A percentile compares a stretch with the other conserved stretches of the same genome.
phyloP scores from a whole-genome alignment of 1,140 invertebrate species.

The Protaetia brevitarsis region DNA sequence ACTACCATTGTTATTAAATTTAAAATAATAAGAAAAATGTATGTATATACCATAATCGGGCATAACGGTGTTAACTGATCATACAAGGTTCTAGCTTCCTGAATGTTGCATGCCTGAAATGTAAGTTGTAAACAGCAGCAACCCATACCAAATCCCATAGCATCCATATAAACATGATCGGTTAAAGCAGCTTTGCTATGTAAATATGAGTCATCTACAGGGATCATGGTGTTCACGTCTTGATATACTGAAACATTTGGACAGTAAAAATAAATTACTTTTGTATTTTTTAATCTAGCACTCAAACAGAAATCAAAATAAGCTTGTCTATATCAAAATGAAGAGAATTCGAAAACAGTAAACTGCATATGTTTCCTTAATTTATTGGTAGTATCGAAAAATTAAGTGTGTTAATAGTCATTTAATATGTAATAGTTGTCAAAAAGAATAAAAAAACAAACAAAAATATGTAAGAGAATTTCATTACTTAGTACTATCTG shows the following conservation, averaged over 20 bases:
- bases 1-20: neutral
- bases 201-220: constrained; percentile 66
- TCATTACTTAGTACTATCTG: too few species aligned
- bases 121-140: constrained; percentile 96
- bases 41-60: constrained; percentile 83
- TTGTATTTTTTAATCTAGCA: neutral
- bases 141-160: constrained; percentile 99
- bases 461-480: too few species aligned
- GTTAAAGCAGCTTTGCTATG: constrained; percentile 62
- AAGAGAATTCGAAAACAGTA: too few species aligned
- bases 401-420: too few species aligned
- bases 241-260: constrained; percentile 70
- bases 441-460: too few species aligned
- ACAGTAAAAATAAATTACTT: neutral
- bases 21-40: neutral
- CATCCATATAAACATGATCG: constrained; percentile 94
- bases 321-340: too few species aligned
- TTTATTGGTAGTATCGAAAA: too few species aligned
- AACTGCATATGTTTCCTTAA: too few species aligned
- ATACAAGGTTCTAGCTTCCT: constrained; percentile 92
- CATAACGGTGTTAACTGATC: constrained; percentile 97
- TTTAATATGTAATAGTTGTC: too few species aligned
- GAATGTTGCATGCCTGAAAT: constrained; percentile 95
- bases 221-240: constrained; percentile 83
- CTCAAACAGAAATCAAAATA: neutral